Evolutionary conservation across 2,888 invertebrate species (phyloP), one percentile per base, ranked within the genome.

Genomic region (Chironomus tentans): DNA sequence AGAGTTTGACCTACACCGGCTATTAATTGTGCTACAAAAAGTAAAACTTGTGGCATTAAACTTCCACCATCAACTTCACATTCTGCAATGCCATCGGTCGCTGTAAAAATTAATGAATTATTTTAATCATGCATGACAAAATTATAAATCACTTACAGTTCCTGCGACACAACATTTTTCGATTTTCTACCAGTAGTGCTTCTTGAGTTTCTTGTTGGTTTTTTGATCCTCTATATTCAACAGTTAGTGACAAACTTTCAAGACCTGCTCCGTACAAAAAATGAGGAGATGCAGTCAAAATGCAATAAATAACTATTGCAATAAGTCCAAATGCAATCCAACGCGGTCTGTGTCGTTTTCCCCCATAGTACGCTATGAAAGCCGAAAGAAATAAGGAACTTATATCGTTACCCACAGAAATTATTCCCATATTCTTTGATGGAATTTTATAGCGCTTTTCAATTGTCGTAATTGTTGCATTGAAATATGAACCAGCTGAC

Each of bases 401-500:
- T 79, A 89, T 86, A 81, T 90, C 89, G 80, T 90, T 89, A 48
- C 89, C 89, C 77, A 89, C 87, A 76, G 87, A 86, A 79, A 89
- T 88, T 78, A 89, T 83, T 78, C 89, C 89, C 79, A 87, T 87
- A 1, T 88, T 88, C 80, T 86, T 85, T 76, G 88, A 88, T 1
- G 88, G 87, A 79, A 89, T 88, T 81, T 87, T 88, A 81, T 88
- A 89, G 79, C 88, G 83, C 80, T 89, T 88, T 80, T 89, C 89
- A 77, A 89, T 82, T 2, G 88, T 88, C n/a, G 89, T 88, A 72
- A 89, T 87, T 7, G 87, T 88, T 3, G 88, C 88, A 78, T 87
- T 88, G 80, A 88, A 88, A 80, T 89, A 89, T 3, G 88, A 46
- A 1, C 74, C 86, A 79, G 88, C 88, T 79, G 90, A 90, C 21